phyloP scores from a whole-genome alignment of 2,113 vertebrate species.

The Carettochelys insculpta region DNA sequence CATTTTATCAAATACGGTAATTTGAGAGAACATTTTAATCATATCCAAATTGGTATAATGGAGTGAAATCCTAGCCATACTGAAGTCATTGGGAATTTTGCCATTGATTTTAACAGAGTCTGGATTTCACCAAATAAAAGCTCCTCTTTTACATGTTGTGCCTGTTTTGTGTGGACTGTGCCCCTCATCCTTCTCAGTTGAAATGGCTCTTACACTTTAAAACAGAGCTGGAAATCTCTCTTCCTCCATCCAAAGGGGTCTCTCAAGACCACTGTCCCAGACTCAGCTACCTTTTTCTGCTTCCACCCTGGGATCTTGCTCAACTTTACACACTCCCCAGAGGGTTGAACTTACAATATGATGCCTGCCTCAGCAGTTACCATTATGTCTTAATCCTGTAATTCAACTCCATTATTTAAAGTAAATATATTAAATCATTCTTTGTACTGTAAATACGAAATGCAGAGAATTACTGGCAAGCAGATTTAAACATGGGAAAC shows the following conservation, averaged over 20 bases:
- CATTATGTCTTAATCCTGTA: constrained; percentile 15
- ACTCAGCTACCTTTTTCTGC: constrained; percentile 1
- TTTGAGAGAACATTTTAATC: background rate
- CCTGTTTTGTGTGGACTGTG: background rate
- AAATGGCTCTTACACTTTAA: constrained; percentile 8
- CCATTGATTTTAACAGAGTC: background rate
- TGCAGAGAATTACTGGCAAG: constrained; percentile 22
- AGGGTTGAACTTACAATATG: background rate
- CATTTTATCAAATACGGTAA: background rate
- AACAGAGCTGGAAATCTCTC: background rate
- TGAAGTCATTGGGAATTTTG: background rate
- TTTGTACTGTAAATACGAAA: constrained; percentile 1
- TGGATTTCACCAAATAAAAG: background rate
- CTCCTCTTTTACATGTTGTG: too few relatives aligned
- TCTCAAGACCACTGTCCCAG: background rate
- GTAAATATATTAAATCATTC: constrained; percentile 16
- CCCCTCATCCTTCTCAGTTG: background rate
- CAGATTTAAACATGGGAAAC: constrained; percentile 45
- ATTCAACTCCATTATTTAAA: background rate
- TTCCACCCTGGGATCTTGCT: background rate
- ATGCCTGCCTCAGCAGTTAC: background rate
- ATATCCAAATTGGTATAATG: background rate
- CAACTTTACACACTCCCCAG: background rate
- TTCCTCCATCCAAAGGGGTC: background rate
- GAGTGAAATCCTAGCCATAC: background rate